phyloP scores from a whole-genome alignment of 2,113 vertebrate species.

The human (Homo sapiens) region GRCh38 chr12:600001-600500 shows the following conservation, averaged over 20 bases:
- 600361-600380: too few species aligned
- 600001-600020: not conserved
- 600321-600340: too few species aligned
- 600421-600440: too few species aligned
- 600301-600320: too few species aligned
- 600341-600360: too few species aligned
- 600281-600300: too few species aligned
- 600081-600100: not conserved
- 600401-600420: too few species aligned
- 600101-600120: not conserved
- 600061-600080: not conserved
- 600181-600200: not conserved
- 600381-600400: too few species aligned
- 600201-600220: not conserved
- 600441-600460: too few species aligned
- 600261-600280: too few species aligned
- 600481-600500: too few species aligned
- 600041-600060: not conserved
- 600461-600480: too few species aligned
- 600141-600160: not conserved
- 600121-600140: not conserved
- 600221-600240: not conserved
- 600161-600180: not conserved
- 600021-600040: not conserved
- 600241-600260: not conserved